Evolutionary conservation across 2,888 invertebrate species (phyloP), one percentile per base, ranked within the genome.

Genomic region (Argyresthia goedartella): DNA sequence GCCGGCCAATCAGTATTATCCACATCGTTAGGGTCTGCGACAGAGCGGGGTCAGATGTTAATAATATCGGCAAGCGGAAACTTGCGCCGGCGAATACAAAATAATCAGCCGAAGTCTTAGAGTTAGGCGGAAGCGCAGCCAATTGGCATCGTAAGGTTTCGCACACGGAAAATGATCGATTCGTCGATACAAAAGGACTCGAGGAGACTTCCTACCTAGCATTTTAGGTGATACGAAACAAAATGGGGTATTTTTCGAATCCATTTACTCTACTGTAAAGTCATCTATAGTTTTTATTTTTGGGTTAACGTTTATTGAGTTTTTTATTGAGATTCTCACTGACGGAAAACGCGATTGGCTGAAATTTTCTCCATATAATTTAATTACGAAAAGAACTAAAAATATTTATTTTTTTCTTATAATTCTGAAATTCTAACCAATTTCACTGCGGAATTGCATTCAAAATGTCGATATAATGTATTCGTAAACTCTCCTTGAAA

Each of bases 1-100:
- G 14, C 13, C 33, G 13, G 41, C 15, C n/a, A 50, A 50, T 50
- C 42, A 50, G 42, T 50, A 50, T 43, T 50, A 33, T 11, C 25
- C 25, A 25, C 25, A 25, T 25, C 25, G 25, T 39, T 11, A 39
- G 9, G 39, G 39, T n/a, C n/a, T 39, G n/a, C 9, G 39, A 15
- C 48, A 33, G 66, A 76, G 79, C 76, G 79, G 81, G 81, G 84
- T 80, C 84, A 73, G 67, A 77, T 79, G 81, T 76, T 76, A 76
- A 78, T 78, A 76, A 79, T 77, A 80, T 77, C 72, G 74, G 79
- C 81, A 81, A 76, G 74, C 81, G 84, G 84, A 84, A 82, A 76
- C 71, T 65, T 62, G 69, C 73, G 65, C 65, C 65, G 59, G 73
- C 76, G 85, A 81, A 85, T 85, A 84, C 82, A 74, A 82, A 84